Conservation (phyloP, 1,140 invertebrate species). For the Spodoptera litura region DNA sequence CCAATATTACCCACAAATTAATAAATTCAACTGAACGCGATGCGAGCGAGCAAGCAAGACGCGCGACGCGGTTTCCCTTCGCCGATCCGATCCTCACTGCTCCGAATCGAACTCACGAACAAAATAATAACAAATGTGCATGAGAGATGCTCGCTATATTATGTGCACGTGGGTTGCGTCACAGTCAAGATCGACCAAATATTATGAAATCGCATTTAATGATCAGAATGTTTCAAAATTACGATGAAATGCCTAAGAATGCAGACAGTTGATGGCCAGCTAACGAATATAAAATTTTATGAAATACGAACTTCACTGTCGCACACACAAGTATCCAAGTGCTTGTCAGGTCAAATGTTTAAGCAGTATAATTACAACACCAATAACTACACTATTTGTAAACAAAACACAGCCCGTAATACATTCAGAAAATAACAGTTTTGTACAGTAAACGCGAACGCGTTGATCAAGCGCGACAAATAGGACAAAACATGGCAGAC, state of each 20-base stretch:
- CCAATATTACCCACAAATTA: slow-evolving; percentile 62
- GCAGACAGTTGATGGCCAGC: slow-evolving; percentile 69
- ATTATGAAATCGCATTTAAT: slow-evolving; percentile 58
- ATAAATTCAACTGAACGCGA: slow-evolving; percentile 71
- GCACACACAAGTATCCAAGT: slow-evolving; percentile 74
- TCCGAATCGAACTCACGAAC: slow-evolving; percentile 86
- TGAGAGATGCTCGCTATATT: slow-evolving; percentile 85
- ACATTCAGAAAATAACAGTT: slow-evolving; percentile 83
- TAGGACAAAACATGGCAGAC: slow-evolving; percentile 87
- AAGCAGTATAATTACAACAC: slow-evolving; percentile 72
- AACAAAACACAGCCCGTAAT: slow-evolving; percentile 83
- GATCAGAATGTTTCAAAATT: slow-evolving; percentile 62
- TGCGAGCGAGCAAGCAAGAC: slow-evolving; percentile 68
- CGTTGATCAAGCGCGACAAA: slow-evolving; percentile 85
- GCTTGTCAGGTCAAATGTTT: slow-evolving; percentile 68
- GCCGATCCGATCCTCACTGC: slow-evolving; percentile 77
- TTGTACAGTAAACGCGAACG: slow-evolving; percentile 80
- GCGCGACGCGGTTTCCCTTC: slow-evolving; percentile 74
- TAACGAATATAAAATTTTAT: slow-evolving; percentile 79
- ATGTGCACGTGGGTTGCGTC: slow-evolving; percentile 84
- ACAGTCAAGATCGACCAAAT: slow-evolving; percentile 64
- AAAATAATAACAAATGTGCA: slow-evolving; percentile 89
- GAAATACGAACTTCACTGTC: slow-evolving; percentile 81
- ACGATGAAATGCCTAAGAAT: slow-evolving; percentile 68
- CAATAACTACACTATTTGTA: slow-evolving; percentile 82